Evolutionary conservation across 2,113 vertebrate genomes (phyloP).

Genomic region (Pituophis catenifer): DNA sequence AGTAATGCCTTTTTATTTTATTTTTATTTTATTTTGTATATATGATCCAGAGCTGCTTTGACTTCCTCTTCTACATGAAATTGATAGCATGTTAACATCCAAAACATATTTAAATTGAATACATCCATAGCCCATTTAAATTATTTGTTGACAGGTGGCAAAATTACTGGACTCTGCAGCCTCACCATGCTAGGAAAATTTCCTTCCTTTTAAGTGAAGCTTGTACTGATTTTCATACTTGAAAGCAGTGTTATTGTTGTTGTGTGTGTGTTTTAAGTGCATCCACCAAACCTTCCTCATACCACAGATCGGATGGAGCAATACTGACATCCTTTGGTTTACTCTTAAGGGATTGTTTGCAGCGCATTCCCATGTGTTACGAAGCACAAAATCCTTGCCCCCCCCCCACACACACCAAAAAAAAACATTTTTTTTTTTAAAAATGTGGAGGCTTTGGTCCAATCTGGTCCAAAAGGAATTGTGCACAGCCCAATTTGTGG

Average conservation of each 20-base stretch:
- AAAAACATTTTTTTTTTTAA: no score
- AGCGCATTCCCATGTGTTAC: constrained; percentile 14
- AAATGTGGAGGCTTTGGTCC: constrained; percentile 37
- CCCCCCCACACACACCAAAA: background rate
- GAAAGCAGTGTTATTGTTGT: background rate
- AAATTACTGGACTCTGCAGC: background rate
- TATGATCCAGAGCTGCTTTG: background rate
- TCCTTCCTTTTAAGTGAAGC: background rate
- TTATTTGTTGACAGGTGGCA: background rate
- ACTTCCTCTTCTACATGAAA: background rate
- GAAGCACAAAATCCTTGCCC: constrained; percentile 16
- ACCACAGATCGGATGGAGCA: constrained; percentile 59
- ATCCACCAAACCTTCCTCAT: constrained; percentile 57
- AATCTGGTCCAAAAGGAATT: constrained; percentile 52
- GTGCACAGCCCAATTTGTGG: constrained; percentile 53
- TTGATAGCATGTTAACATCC: background rate
- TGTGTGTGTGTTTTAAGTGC: background rate
- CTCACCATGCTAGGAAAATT: background rate
- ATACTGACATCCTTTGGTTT: constrained; percentile 78
- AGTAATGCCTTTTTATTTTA: background rate
- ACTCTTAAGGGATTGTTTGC: constrained; percentile 51
- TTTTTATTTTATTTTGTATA: background rate
- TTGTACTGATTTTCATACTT: background rate
- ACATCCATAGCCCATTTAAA: background rate
- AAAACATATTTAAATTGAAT: background rate